Base-by-base conservation (phyloP, 2,797 vertebrate genomes). In the Nannoperca australis region DNA sequence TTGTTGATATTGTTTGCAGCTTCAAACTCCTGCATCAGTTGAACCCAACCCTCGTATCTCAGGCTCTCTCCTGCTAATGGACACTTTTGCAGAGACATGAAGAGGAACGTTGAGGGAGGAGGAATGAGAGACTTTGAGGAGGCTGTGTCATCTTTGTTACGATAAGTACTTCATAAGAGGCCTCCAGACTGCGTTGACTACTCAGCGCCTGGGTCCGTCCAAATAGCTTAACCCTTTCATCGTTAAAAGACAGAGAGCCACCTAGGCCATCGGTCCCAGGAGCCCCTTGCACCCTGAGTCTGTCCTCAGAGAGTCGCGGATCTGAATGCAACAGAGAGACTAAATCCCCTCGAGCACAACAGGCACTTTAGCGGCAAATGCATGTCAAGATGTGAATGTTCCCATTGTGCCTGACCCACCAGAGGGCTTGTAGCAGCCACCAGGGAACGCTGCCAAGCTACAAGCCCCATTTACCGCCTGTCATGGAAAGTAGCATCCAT, bases 311-410 rank as follows among this genome's bases (percentile, higher is more conserved):
- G 83, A 92, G 88, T 87, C 92, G 86, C 49, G 3, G n/a, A 82
- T 58, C 76, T 83, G 85, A 88, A 85, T 80, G 64, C 55, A 87
- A 63, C 70, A 77, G 66, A 82, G 85, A 87, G 91, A 93, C 90
- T 84, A 91, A 91, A 93, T 81, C 90, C 92, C 94, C 92, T 92
- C 68, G 70, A 93, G 94, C 92, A 89, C 90, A 93, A 92, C 91
- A 90, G 86, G 91, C 94, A 95, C 94, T 96, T 94, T 92, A 91
- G 81, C 70, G 70, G 87, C 92, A 93, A 94, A 94, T 91, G 91
- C 92, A 93, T 93, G 92, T 95, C 88, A 92, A 92, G 89, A 93
- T 85, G 86, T 95, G 94, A 96, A 95, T 95, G 91, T 91, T 72
- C 50, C 90, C 92, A 94, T 95, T 95, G 93, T 95, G 88, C 82